Evolutionary conservation across 2,888 invertebrate species (phyloP), one percentile per base, ranked within the genome.

Genomic region (Cryptophagus acutangulus): DNA sequence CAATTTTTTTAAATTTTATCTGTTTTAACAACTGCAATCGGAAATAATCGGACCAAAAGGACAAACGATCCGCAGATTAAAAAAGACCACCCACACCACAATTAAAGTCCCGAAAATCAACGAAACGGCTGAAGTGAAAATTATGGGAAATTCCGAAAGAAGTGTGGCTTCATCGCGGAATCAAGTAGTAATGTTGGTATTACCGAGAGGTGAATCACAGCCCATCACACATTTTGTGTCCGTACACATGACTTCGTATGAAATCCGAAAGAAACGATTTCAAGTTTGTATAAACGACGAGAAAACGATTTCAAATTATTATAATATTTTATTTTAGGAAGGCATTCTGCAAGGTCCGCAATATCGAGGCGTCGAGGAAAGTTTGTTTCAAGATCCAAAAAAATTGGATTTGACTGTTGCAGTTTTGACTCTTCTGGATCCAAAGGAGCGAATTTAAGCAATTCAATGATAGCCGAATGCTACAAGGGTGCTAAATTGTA

Each of bases 371-470:
- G 65, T 94, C n/a, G 82, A 82, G 35, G 79, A 81, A 42, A 72
- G 74, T 0, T 62, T 93, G 33, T 95, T 95, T 67, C 84, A 84
- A 61, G 73, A 67, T 29, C 74, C 85, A 1, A 67, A 72, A 18
- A 87, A 84, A 69, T 70, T 94, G 4, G 95, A 96, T 71, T 61
- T 94, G 12, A 95, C 95, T 0, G 61, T 94, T 28, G 81, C 81
- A 5, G 77, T 84, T 1, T 73, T 93, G 65, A 80, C 82, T 18
- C 71, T 95, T 26, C 72, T 89, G 58, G 87, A 89, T 65, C 80
- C 85, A 44, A 72, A 74, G 18, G 94, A 95, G n/a, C n/a, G n/a
- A n/a, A n/a, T n/a, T n/a, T n/a, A n/a, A n/a, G n/a, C n/a, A n/a
- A n/a, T n/a, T n/a, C n/a, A n/a, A n/a, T n/a, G n/a, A n/a, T n/a